Conservation (phyloP, 2,113 vertebrate species). For the Pogonocichla stellata region DNA sequence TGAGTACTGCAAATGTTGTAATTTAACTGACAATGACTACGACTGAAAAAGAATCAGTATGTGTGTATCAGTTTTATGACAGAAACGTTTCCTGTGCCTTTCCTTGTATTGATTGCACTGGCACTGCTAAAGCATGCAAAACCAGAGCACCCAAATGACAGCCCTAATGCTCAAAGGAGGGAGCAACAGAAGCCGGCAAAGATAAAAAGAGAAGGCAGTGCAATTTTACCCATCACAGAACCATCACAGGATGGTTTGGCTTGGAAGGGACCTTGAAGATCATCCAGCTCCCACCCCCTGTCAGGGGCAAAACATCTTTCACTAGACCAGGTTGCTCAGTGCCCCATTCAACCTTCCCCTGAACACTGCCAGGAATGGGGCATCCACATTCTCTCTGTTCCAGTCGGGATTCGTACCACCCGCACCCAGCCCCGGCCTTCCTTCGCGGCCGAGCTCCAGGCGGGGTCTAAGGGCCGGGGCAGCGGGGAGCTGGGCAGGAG, state of each 20-base stretch:
- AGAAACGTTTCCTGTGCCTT: background rate
- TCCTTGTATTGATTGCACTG: no score
- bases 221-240: background rate
- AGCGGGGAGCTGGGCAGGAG: no score
- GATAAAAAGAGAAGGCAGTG: rapidly evolving
- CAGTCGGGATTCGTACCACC: rapidly evolving
- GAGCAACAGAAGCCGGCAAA: rapidly evolving
- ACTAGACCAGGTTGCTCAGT: no score
- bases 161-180: rapidly evolving
- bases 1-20: rapidly evolving
- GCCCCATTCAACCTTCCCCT: background rate
- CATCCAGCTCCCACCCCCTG: background rate
- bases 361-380: no score
- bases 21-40: background rate
- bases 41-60: rapidly evolving
- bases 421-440: background rate
- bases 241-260: no score
- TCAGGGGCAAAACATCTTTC: background rate
- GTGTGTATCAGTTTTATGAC: rapidly evolving
- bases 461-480: rapidly evolving
- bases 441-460: background rate
- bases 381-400: background rate
- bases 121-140: background rate
- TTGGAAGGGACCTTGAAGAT: background rate
- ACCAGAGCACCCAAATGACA: background rate